Evolutionary conservation across 53 echinoderm and acorn worm species (phyloP).

Genomic region (Luidia sarsii): DNA sequence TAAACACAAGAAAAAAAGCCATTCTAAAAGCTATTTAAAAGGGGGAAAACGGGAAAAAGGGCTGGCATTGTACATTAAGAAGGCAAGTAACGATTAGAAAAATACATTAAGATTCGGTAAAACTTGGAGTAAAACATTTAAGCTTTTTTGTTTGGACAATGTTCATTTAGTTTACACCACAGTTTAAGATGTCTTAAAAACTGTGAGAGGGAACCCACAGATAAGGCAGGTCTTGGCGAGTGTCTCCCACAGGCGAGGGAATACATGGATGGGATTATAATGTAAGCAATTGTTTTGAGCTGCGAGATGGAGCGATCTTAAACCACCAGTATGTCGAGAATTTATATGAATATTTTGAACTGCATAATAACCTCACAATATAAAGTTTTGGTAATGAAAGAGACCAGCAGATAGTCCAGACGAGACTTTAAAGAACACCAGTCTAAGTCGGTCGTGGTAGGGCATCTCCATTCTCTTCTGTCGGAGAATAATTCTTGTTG

Average conservation of each 20-base stretch:
- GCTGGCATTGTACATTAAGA: too few relatives aligned
- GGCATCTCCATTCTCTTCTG: conserved; percentile 11
- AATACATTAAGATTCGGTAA: too few relatives aligned
- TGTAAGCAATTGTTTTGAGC: neutral
- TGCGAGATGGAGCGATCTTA: neutral
- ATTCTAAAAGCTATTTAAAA: too few relatives aligned
- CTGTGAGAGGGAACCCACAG: too few relatives aligned
- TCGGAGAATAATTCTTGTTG: neutral
- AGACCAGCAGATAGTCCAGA: neutral
- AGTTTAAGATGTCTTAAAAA: too few relatives aligned
- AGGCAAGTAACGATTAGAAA: too few relatives aligned
- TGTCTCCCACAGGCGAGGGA: neutral
- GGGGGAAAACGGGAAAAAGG: too few relatives aligned
- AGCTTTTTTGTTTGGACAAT: too few relatives aligned
- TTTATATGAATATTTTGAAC: neutral
- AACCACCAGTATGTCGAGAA: neutral
- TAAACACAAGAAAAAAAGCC: too few relatives aligned
- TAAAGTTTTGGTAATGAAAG: neutral
- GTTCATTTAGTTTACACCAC: too few relatives aligned
- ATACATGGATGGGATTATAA: neutral
- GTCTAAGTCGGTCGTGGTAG: neutral
- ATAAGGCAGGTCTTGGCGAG: too few relatives aligned
- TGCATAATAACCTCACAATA: neutral
- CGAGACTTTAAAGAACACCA: neutral
- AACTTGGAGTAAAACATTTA: too few relatives aligned